Evolutionary conservation across 2,888 invertebrate species (phyloP), one percentile per base, ranked within the genome.

Genomic region (Drosophila austrosaltans): DNA sequence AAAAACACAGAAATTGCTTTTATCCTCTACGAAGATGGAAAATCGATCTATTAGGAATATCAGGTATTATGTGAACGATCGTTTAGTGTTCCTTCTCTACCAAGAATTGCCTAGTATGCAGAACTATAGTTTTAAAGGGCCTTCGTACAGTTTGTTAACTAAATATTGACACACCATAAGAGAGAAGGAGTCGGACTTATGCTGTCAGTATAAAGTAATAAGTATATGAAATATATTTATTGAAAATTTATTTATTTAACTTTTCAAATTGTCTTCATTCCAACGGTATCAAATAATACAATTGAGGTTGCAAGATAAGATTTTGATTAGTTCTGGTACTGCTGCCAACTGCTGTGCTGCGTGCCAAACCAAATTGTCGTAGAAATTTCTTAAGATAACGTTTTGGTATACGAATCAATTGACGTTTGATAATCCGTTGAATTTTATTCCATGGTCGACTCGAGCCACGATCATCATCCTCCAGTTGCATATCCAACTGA

Each of bases 391-490:
- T 82, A 0, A 88, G 74, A 60, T 88, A 88, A 1, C 84, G 72
- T 22, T 76, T 81, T 32, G 88, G 87, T n/a, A 83, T 66, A 39
- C 81, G 78, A 8, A 86, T 68, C 64, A 88, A 28, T 42, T 88
- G 89, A 1, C 89, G 78, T 0, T 75, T 71, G 1, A 88, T 74
- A 30, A 89, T 79, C 16, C 88, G 81, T 54, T 86, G 82, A 20
- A 89, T 68, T 54, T 69, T 76, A 30, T 77, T 81, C 89, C 89
- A 88, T 10, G 86, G 88, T 0, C 87, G 77, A 39, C 77, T 77
- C 61, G 69, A 76, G 16, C 84, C 87, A 0, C 89, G 75, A 64
- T 76, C 44, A 20, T 82, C 81, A 7, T 81, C 77, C 0, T 68
- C 75, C 1, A 30, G 5, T 1, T 30, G 6, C 6, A 1, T 1